A percentile compares a stretch with the other conserved stretches of the same genome.
phyloP scores from a whole-genome alignment of 2,797 vertebrate genomes.

The Acanthopagrus latus region DNA sequence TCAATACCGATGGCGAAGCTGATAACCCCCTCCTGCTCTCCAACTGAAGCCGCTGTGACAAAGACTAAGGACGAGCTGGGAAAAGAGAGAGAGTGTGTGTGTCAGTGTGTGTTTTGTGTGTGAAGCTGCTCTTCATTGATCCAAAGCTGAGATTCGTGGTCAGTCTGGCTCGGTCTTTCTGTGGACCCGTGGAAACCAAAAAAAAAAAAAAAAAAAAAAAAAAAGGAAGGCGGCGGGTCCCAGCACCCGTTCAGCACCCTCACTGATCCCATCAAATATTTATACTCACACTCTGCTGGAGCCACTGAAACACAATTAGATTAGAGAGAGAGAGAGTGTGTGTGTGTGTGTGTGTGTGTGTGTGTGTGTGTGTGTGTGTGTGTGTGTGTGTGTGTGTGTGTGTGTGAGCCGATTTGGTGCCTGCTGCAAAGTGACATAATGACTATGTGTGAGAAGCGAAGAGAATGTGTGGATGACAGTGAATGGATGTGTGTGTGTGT shows the following conservation, averaged over 20 bases:
- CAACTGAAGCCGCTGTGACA: constrained; percentile 42
- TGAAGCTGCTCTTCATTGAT: constrained; percentile 54
- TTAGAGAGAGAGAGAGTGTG: constrained; percentile 30
- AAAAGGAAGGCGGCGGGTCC: constrained; percentile 40
- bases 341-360: constrained; percentile 18
- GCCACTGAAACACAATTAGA: constrained; percentile 56
- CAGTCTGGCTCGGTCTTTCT: constrained; percentile 30
- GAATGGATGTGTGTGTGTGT: constrained; percentile 3
- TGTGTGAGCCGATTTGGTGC: constrained; percentile 21
- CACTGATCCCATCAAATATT: constrained; percentile 70
- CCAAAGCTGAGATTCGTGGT: constrained; percentile 48
- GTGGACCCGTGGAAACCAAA: not conserved
- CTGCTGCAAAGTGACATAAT: constrained; percentile 19
- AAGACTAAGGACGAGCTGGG: constrained; percentile 16
- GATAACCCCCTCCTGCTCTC: constrained; percentile 47
- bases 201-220: constrained; percentile 34
- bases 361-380: constrained; percentile 21
- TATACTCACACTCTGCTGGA: constrained; percentile 60
- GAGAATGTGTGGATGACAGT: not conserved
- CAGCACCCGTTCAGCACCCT: constrained; percentile 38
- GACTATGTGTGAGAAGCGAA: constrained; percentile 10
- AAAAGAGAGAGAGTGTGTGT: not conserved
- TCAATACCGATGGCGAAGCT: constrained; percentile 60
- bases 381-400: constrained; percentile 10
- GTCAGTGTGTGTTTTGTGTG: constrained; percentile 19